A percentile compares a stretch with the other conserved stretches of the same genome.
These are phyloP conservation scores for Rhingia rostrata DNA, from an alignment of 2,888 invertebrate genomes.

Conservation along the genomic window DNA sequence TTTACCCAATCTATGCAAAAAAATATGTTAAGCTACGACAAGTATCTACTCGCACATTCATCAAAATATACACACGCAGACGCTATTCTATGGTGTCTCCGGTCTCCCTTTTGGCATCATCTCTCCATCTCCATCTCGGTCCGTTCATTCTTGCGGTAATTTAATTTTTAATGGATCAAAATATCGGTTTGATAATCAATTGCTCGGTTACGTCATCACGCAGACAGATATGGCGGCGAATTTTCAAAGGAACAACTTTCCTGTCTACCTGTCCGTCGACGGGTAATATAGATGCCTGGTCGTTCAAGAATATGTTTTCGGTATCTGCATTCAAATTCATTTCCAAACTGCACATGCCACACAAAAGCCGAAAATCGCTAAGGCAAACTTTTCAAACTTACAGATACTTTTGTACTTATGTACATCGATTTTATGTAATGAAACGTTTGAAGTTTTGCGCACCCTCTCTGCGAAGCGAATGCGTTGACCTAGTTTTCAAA, in stretches of 20 bases:
- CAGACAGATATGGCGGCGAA: constrained; percentile 60
- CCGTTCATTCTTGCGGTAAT: not conserved
- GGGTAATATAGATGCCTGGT: constrained; percentile 55
- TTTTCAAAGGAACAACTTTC: constrained; percentile 56
- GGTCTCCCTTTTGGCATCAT: constrained; percentile 18
- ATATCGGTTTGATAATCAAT: constrained; percentile 67
- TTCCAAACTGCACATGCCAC: constrained; percentile 15
- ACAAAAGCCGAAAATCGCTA: constrained; percentile 22
- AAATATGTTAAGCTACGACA: not conserved
- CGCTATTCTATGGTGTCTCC: not conserved
- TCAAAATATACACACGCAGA: not conserved
- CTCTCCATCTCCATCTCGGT: constrained; percentile 1
- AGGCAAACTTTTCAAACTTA: constrained; percentile 33
- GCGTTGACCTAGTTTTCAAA: constrained; percentile 43
- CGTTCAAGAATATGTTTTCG: constrained; percentile 22
- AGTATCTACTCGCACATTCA: constrained; percentile 29
- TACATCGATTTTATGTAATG: no score
- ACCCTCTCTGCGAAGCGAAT: constrained; percentile 4
- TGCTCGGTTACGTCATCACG: constrained; percentile 53
- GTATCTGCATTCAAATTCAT: constrained; percentile 49
- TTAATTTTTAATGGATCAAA: constrained; percentile 61
- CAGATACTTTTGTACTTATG: not conserved
- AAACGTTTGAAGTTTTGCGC: constrained; percentile 59
- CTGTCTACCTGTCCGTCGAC: constrained; percentile 52
- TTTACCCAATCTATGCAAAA: constrained; percentile 19